phyloP scores from a whole-genome alignment of 2,888 invertebrate species.

The Strigamia maritima region DNA sequence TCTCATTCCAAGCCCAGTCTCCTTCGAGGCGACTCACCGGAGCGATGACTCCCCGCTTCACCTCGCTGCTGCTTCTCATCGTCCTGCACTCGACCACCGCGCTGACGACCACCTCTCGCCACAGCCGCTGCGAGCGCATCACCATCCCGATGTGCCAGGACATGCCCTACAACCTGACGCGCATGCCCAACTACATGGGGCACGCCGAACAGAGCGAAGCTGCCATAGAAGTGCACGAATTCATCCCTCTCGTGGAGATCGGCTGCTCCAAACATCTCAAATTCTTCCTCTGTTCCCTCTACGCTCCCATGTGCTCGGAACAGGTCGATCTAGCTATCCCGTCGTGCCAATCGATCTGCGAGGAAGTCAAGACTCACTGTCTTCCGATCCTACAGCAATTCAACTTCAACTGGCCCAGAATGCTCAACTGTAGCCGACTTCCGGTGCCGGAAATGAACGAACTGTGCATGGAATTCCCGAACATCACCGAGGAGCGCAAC shows the following conservation, averaged over 20 bases:
- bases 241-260: slow-evolving; percentile 69
- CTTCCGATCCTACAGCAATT: slow-evolving; percentile 64
- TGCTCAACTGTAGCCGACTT: slow-evolving; percentile 74
- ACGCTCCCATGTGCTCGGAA: slow-evolving; percentile 85
- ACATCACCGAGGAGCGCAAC: slow-evolving; percentile 50
- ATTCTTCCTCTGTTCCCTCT: slow-evolving; percentile 84
- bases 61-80: background rate
- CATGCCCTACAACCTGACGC: slow-evolving; percentile 79
- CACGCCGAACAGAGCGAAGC: slow-evolving; percentile 77
- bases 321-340: slow-evolving; percentile 79
- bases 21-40: background rate
- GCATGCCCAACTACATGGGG: slow-evolving; percentile 80
- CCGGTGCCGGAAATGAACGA: slow-evolving; percentile 68
- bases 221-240: slow-evolving; percentile 68
- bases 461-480: slow-evolving; percentile 70
- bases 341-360: slow-evolving; percentile 80
- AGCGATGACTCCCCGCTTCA: background rate
- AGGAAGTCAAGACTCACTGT: slow-evolving; percentile 65
- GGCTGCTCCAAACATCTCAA: slow-evolving; percentile 76
- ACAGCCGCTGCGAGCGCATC: slow-evolving; percentile 70
- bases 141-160: slow-evolving; percentile 74
- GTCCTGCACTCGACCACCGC: background rate
- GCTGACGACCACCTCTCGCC: background rate
- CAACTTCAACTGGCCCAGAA: slow-evolving; percentile 65
- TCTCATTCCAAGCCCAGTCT: background rate